Conservation (phyloP, 2,888 invertebrate species). For the Palloptera scutellata region DNA sequence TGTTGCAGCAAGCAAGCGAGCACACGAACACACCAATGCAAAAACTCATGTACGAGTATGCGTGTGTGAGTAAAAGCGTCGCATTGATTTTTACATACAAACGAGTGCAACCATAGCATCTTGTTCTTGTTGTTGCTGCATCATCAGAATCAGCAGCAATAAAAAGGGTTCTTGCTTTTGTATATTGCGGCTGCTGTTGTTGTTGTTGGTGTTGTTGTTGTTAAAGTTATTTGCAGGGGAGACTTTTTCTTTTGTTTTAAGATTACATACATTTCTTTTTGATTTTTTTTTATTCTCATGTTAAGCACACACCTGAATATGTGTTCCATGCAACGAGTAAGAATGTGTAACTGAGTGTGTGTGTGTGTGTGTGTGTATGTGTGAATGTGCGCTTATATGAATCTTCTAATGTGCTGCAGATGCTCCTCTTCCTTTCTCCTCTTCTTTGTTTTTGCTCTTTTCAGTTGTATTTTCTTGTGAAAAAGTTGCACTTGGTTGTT, state of each 20-base stretch:
- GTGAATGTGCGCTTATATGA: background rate
- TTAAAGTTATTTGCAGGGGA: too few relatives aligned
- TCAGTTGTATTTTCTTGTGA: slow-evolving; percentile 19
- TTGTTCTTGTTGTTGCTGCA: background rate
- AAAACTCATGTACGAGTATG: too few relatives aligned
- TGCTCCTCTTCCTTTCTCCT: slow-evolving; percentile 15
- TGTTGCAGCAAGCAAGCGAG: background rate
- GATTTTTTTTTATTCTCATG: slow-evolving; percentile 18
- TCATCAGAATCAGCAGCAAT: background rate
- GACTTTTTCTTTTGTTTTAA: too few relatives aligned
- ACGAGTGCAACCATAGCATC: too few relatives aligned
- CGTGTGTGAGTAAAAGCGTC: too few relatives aligned
- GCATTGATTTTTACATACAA: too few relatives aligned
- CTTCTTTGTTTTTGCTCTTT: background rate
- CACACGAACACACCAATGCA: too few relatives aligned
- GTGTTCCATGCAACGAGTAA: slow-evolving; percentile 24
- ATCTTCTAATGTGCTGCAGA: slow-evolving; percentile 21
- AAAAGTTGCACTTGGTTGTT: slow-evolving; percentile 7
- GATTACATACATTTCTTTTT: too few relatives aligned
- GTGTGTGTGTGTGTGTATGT: background rate
- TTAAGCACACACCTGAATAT: slow-evolving; percentile 23
- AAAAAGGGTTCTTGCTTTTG: slow-evolving; percentile 3
- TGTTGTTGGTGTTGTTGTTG: too few relatives aligned
- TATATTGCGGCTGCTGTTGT: slow-evolving; percentile 13
- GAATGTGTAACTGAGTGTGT: background rate